Evolutionary conservation across 1,140 invertebrate genomes (phyloP), one percentile per base, ranked within the genome.

Genomic region (Sitobion miscanthi): DNA sequence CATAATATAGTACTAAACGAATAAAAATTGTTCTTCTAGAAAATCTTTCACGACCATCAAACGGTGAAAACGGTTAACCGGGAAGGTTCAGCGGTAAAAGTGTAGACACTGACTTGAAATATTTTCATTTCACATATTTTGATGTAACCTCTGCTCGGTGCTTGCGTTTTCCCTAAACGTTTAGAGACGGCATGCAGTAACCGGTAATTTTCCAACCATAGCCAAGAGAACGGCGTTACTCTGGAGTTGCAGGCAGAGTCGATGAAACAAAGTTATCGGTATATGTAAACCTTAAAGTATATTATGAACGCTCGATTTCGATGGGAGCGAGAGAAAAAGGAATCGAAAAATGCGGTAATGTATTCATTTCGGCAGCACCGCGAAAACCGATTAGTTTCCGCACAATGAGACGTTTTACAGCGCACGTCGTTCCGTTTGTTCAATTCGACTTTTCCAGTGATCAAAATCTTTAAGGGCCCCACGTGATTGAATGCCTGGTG

Each of bases 371-470:
- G 30, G 0, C 7, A 25, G 35, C 35, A 42, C 7, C 9, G 42
- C 23, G 38, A 85, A 85, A 85, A 42, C 83, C 38, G 83, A 85
- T 85, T 85, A 85, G 38, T 85, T 45, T 45, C 25, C 83, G 21
- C 83, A 38, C 62, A 77, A 77, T n/a, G n/a, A 25, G 23, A 85
- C 42, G 83, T 85, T 85, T 77, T 25, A 42, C 83, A 45, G 45
- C 42, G 62, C 30, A 14, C 62, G 62, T 77, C n/a, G 83, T 85
- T 45, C 83, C 38, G 42, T 42, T 85, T 85, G 42, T 42, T 85
- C 38, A 42, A 85, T 85, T 42, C 83, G 83, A 85, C 38, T 85
- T 85, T 85, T 42, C 82, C 83, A 42, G 83, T 42, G 83, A 85
- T 42, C 83, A 42, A 85, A 85, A 85, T 47, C 42, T 45, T 86